Base-by-base conservation (phyloP, 2,797 vertebrate genomes). In the Ctenochaetus hawaiiensis region DNA sequence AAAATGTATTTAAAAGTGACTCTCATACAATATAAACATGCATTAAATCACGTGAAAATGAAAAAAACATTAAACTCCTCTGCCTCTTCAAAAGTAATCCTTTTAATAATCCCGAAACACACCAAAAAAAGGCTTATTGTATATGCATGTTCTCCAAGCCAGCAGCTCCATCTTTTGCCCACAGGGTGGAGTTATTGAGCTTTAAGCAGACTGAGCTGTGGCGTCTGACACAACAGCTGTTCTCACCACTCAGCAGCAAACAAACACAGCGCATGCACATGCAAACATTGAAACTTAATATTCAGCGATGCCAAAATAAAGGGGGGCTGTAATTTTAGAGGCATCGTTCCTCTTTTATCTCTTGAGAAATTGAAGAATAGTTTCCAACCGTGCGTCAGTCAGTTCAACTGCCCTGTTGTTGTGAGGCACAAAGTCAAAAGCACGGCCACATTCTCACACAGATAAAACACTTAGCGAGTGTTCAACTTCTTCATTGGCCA, bases 181-280 rank as follows among this genome's bases (percentile, higher is more conserved):
- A 94, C 93, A 61, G 85, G 93, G 79, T 75, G 83, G 89, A 17
- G 41, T n/a, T 74, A 43, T 87, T 73, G 47, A 64, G 56, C 75
- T 84, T 16, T 57, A 65, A 43, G 84, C 43, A n/a, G 34, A 45
- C 34, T 63, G 60, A 61, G n/a, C 8, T 22, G 48, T 30, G 26
- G 20, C 14, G 3, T 67, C 54, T 44, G 69, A 65, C 66, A 8
- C 52, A 43, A 62, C 63, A 48, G 67, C 63, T 77, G 65, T 44
- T 85, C 67, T 67, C 53, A 69, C 51, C 60, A 56, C 41, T 61
- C 67, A 58, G 39, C 53, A 60, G 58, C 9, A 30, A 44, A 72
- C 49, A 51, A 72, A 30, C 34, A 63, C 59, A 68, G 6, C 1
- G 18, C 18, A 43, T n/a, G 14, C 23, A 51, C 30, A 43, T 68